A percentile compares a stretch with the other conserved stretches of the same genome.
These are phyloP conservation scores for Callaeas wilsoni DNA, from an alignment of 2,113 vertebrate genomes.

Conservation along the genomic window DNA sequence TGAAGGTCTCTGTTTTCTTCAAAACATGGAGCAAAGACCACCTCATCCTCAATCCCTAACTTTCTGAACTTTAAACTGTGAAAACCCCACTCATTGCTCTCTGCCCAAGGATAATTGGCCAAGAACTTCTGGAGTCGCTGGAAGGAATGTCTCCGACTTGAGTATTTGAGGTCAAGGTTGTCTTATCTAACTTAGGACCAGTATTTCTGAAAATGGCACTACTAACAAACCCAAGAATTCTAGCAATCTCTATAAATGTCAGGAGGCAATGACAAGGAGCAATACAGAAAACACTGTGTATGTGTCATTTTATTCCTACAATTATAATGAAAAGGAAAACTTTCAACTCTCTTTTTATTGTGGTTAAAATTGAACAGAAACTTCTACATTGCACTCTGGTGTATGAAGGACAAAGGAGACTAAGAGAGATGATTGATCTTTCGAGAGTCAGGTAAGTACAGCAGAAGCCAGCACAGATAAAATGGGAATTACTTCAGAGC, in stretches of 20 bases:
- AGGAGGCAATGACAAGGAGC: not conserved
- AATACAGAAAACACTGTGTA: not conserved
- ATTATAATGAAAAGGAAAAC: not conserved
- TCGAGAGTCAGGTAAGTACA: not conserved
- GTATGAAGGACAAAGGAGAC: not conserved
- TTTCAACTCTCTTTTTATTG: not conserved
- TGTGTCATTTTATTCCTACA: not conserved
- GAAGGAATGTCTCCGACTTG: not conserved
- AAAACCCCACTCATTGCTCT: fast-evolving
- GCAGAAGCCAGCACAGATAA: not conserved
- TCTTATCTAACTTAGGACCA: not conserved
- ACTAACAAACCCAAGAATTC: not conserved
- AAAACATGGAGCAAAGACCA: not conserved
- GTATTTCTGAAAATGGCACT: not conserved
- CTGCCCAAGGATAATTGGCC: not conserved
- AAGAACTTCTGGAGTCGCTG: not conserved
- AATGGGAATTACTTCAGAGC: not conserved
- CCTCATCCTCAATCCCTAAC: not conserved
- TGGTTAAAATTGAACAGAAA: not conserved
- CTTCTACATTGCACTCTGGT: not conserved
- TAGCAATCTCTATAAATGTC: not conserved
- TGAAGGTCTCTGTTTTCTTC: not conserved
- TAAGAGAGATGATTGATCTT: not conserved
- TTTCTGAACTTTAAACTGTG: not conserved
- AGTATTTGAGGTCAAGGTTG: not conserved